These are phyloP conservation scores for Vidua macroura DNA, from an alignment of 2,113 vertebrate genomes.

Conservation along the genomic window DNA sequence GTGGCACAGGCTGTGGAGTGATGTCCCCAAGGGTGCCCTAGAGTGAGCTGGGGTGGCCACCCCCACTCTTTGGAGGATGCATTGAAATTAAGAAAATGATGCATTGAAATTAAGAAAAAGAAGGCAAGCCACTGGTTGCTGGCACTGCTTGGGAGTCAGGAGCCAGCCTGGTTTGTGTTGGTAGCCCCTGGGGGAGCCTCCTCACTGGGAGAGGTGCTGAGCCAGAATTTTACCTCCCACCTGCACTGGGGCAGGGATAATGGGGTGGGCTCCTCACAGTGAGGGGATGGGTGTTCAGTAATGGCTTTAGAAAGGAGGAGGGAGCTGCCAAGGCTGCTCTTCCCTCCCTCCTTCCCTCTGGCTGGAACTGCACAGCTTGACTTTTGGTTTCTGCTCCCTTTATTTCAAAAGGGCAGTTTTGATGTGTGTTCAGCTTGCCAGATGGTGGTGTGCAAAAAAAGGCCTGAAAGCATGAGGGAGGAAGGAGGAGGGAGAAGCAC, in stretches of 20 bases:
- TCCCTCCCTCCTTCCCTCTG: neutral
- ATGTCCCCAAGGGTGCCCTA: neutral
- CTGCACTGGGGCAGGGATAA: neutral
- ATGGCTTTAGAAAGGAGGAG: neutral
- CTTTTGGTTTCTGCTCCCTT: neutral
- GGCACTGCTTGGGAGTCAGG: neutral
- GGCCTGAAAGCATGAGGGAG: neutral
- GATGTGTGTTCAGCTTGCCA: neutral
- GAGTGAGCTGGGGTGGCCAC: neutral
- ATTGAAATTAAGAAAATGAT: neutral
- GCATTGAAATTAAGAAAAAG: neutral
- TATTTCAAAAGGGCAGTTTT: neutral
- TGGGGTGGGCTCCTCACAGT: neutral
- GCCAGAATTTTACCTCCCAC: neutral
- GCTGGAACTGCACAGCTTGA: neutral
- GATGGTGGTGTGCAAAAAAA: neutral
- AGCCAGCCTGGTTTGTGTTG: neutral
- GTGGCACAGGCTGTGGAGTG: fast-evolving
- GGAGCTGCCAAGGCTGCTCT: neutral
- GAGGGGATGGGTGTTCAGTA: fast-evolving
- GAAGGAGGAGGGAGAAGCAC: neutral
- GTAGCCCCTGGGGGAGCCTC: fast-evolving
- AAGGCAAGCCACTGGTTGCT: neutral
- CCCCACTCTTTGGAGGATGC: neutral
- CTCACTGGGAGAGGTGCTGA: fast-evolving